A percentile compares a stretch with the other conserved stretches of the same genome.
phyloP scores from a whole-genome alignment of 2,888 invertebrate genomes.

The Melitaea athalia region DNA sequence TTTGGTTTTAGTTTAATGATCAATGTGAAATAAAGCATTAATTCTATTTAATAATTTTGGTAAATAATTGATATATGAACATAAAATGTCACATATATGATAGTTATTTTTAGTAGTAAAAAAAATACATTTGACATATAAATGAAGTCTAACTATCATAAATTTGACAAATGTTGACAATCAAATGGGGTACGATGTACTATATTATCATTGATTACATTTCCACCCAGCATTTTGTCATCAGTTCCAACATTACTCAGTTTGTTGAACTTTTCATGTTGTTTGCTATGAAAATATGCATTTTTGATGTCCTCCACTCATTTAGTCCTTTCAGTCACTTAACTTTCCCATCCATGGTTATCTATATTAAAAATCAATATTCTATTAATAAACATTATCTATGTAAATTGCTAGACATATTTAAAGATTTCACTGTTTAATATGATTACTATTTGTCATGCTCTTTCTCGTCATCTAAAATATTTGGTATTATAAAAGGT shows the following conservation, averaged over 20 bases:
- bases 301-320: slow-evolving; percentile 40
- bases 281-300: slow-evolving; percentile 46
- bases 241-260: slow-evolving; percentile 67
- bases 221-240: slow-evolving; percentile 72
- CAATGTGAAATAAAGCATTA: slow-evolving; percentile 20
- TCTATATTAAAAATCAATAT: slow-evolving; percentile 47
- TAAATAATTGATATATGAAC: slow-evolving; percentile 39
- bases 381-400: slow-evolving; percentile 35
- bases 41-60: slow-evolving; percentile 30
- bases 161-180: slow-evolving; percentile 58
- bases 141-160: slow-evolving; percentile 53
- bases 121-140: slow-evolving; percentile 15
- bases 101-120: slow-evolving; percentile 31
- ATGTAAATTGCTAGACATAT: slow-evolving; percentile 6
- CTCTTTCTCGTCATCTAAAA: too few relatives aligned
- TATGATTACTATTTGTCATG: too few relatives aligned
- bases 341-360: slow-evolving; percentile 74
- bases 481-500: too few relatives aligned
- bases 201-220: slow-evolving; percentile 79
- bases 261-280: slow-evolving; percentile 62
- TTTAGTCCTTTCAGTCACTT: slow-evolving; percentile 56
- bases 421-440: too few relatives aligned
- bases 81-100: slow-evolving; percentile 45
- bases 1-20: slow-evolving; percentile 33
- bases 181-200: slow-evolving; percentile 60